Percentiles rank a stretch among this genome's conserved stretches.
Conservation (phyloP, 2,888 invertebrate species). For the Troilus luridus region DNA sequence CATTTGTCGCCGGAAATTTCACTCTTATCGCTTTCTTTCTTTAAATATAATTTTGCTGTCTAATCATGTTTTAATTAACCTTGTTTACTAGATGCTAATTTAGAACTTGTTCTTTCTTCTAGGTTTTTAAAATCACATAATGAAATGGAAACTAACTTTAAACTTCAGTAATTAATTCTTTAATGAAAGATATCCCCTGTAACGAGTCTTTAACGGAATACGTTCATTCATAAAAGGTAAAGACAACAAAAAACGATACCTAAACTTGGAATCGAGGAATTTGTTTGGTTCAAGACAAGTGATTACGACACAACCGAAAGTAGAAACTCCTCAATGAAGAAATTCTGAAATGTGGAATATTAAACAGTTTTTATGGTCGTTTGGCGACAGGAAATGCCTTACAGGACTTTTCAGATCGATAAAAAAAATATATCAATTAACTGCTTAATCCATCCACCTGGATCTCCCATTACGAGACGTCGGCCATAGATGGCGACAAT, state of each 20-base stretch:
- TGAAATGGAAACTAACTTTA: no score
- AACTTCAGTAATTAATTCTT: background rate
- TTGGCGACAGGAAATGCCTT: slow-evolving; percentile 17
- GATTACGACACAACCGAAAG: background rate
- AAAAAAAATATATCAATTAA: slow-evolving; percentile 13
- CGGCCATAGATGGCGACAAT: slow-evolving; percentile 19
- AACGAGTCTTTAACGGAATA: background rate
- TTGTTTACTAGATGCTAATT: no score
- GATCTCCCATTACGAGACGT: slow-evolving; percentile 9
- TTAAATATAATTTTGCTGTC: no score
- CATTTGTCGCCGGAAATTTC: no score
- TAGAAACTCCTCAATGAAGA: slow-evolving; percentile 37
- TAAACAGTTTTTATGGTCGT: slow-evolving; percentile 24
- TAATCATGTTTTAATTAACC: no score
- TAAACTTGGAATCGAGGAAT: background rate
- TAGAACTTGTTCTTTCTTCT: no score
- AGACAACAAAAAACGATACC: background rate
- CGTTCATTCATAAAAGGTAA: background rate
- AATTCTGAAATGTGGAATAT: slow-evolving; percentile 25
- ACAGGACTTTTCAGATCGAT: background rate
- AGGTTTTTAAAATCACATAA: no score
- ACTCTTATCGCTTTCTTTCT: no score
- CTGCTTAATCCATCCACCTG: background rate
- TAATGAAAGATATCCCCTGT: background rate
- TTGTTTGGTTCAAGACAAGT: background rate